Percentiles rank a stretch among this genome's conserved stretches.
These are phyloP conservation scores for Zygaena filipendulae DNA, from an alignment of 2,888 invertebrate species.

Conservation along the genomic window DNA sequence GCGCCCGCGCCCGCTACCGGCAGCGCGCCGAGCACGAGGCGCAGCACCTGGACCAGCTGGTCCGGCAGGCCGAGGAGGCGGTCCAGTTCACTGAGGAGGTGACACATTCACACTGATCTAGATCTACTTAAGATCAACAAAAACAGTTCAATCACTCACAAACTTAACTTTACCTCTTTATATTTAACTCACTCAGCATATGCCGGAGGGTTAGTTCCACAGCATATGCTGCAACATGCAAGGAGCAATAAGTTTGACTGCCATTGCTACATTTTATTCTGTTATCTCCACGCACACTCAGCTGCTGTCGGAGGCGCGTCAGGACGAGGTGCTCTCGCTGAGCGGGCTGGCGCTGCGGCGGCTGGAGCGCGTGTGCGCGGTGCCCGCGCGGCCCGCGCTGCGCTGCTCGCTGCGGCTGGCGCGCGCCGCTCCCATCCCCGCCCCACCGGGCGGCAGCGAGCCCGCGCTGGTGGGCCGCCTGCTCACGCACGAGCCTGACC, in stretches of 20 bases:
- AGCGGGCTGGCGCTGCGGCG: slow-evolving; percentile 73
- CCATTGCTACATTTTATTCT: no score
- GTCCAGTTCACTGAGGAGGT: slow-evolving; percentile 74
- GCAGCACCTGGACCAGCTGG: slow-evolving; percentile 55
- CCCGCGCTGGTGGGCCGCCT: slow-evolving; percentile 41
- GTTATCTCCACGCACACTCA: no score
- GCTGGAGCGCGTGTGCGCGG: slow-evolving; percentile 70
- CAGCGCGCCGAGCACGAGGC: slow-evolving; percentile 47
- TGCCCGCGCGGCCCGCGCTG: slow-evolving; percentile 37
- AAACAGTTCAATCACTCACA: no score
- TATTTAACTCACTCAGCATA: no score
- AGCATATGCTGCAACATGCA: no score
- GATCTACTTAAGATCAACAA: no score
- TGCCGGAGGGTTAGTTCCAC: no score
- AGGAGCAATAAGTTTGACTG: no score
- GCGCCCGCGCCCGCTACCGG: slow-evolving; percentile 57
- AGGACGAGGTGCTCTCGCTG: slow-evolving; percentile 77
- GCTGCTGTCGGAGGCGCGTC: slow-evolving; percentile 72
- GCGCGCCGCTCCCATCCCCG: slow-evolving; percentile 30
- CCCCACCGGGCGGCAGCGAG: slow-evolving; percentile 33
- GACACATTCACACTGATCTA: slow-evolving; percentile 6
- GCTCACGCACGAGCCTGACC: slow-evolving; percentile 73
- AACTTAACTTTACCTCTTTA: no score
- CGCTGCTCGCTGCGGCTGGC: slow-evolving; percentile 43
- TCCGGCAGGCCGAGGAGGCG: slow-evolving; percentile 67